phyloP scores from a whole-genome alignment of 2,113 vertebrate genomes.

The Brevimyrus niger region DNA sequence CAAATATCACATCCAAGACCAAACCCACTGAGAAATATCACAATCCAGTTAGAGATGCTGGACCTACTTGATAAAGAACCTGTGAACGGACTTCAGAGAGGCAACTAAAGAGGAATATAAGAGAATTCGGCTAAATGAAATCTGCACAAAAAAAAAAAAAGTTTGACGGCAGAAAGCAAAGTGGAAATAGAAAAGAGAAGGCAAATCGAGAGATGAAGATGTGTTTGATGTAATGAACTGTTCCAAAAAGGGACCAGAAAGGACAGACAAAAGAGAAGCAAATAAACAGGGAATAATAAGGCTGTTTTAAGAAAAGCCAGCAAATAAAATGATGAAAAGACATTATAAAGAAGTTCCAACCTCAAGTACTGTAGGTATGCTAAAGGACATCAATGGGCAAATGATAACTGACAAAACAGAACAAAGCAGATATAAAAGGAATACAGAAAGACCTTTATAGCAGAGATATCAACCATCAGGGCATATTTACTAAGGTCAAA shows the following conservation, averaged over 20 bases:
- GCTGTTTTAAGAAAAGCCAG: neutral
- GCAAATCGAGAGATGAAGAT: neutral
- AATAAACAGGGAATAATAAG: neutral
- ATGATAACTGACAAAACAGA: neutral
- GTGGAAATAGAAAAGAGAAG: neutral
- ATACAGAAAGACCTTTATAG: neutral
- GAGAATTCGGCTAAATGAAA: neutral
- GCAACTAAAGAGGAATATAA: neutral
- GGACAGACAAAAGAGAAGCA: neutral
- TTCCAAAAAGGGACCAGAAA: neutral
- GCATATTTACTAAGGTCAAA: neutral
- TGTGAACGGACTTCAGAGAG: neutral
- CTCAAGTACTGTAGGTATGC: neutral
- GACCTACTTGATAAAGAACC: neutral
- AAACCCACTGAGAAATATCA: neutral
- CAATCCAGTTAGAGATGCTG: neutral
- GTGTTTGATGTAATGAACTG: neutral
- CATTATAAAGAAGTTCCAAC: neutral
- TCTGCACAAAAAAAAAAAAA: neutral
- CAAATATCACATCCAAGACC: neutral
- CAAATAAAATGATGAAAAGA: neutral
- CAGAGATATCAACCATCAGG: neutral
- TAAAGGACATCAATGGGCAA: neutral
- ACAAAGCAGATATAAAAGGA: neutral
- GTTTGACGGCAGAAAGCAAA: neutral